Conservation (phyloP, 2,113 vertebrate genomes). For the Chitala chitala region DNA sequence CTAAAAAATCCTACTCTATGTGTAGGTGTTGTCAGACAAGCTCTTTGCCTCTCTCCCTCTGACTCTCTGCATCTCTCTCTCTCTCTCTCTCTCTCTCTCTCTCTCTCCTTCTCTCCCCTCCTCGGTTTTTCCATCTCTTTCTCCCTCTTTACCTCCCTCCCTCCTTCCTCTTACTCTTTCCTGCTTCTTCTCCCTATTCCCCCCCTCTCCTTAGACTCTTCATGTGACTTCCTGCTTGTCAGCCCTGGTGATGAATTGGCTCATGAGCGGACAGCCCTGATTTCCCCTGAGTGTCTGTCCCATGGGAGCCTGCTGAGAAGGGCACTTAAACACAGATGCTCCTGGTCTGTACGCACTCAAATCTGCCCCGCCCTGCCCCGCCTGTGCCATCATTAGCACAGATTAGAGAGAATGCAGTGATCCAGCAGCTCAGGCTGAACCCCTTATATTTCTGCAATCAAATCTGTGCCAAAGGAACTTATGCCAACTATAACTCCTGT, state of each 20-base stretch:
- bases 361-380: not conserved
- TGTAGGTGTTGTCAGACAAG: not conserved
- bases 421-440: not conserved
- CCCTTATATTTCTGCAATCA: not conserved
- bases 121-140: constrained; percentile 64
- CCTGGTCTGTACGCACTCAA: not conserved
- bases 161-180: not conserved
- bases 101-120: constrained; percentile 29
- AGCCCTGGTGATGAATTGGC: constrained; percentile 72
- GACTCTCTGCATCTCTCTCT: not conserved
- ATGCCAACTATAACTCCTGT: no score
- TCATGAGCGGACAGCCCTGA: constrained; percentile 67
- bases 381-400: not conserved
- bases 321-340: constrained; percentile 12
- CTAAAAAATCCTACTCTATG: not conserved
- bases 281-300: constrained; percentile 65
- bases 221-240: constrained; percentile 63
- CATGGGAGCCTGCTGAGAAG: not conserved
- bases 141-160: not conserved
- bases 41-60: not conserved
- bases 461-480: no score
- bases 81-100: not conserved
- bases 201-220: constrained; percentile 55
- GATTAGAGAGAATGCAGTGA: not conserved
- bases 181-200: not conserved